These are phyloP conservation scores for Corydoras sp. DNA, from an alignment of 2,113 vertebrate species.

Conservation along the genomic window DNA sequence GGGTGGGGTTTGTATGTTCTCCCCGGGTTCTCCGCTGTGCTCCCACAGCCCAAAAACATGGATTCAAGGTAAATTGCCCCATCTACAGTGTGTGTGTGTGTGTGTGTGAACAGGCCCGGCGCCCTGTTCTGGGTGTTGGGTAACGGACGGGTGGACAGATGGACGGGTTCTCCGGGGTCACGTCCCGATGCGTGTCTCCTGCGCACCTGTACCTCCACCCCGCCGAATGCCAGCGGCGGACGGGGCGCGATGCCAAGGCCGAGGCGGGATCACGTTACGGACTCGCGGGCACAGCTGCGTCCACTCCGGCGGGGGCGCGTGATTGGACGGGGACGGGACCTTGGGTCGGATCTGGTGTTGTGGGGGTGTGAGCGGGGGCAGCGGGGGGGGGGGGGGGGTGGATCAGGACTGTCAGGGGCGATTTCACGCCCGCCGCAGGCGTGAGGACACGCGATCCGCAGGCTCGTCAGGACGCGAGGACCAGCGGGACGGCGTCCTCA, in stretches of 20 bases:
- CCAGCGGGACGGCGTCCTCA: too few species aligned
- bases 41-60: not conserved
- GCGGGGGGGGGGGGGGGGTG: too few species aligned
- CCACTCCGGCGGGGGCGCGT: slow-evolving; percentile 12
- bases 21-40: not conserved
- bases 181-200: slow-evolving; percentile 6
- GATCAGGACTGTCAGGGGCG: too few species aligned
- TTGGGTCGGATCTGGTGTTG: not conserved
- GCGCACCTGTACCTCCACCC: slow-evolving; percentile 50
- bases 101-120: not conserved
- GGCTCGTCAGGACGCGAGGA: too few species aligned
- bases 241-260: slow-evolving; percentile 42
- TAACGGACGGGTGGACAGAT: slow-evolving; percentile 52
- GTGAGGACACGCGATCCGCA: too few species aligned
- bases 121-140: not conserved
- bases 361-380: not conserved
- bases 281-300: slow-evolving; percentile 54
- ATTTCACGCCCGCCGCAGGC: too few species aligned
- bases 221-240: slow-evolving; percentile 34
- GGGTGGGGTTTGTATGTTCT: too few species aligned
- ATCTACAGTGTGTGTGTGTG: too few species aligned
- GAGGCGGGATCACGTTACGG: slow-evolving; percentile 51
- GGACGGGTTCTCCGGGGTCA: slow-evolving; percentile 27
- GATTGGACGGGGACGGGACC: too few species aligned
- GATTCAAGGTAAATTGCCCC: too few species aligned